Evolutionary conservation across 2,113 vertebrate genomes (phyloP).

Genomic region (Protobothrops flavoviridis): DNA sequence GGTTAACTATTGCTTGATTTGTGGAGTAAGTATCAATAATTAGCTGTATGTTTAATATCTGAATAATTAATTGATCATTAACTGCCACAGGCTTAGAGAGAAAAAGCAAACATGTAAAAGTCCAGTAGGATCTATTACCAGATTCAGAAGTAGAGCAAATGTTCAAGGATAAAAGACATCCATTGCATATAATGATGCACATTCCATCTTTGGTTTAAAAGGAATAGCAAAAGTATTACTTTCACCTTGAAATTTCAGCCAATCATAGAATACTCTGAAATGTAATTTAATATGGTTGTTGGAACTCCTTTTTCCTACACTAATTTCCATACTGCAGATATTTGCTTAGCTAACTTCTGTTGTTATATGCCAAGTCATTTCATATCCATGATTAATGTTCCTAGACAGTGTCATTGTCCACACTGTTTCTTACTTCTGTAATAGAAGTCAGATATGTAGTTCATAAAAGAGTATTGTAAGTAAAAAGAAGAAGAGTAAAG

Average conservation of each 20-base stretch:
- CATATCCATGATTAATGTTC: background rate
- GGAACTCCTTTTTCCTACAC: background rate
- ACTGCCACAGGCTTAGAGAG: background rate
- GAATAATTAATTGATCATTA: constrained; percentile 8
- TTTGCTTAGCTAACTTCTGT: background rate
- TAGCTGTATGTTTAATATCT: background rate
- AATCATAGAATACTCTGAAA: background rate
- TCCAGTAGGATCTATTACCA: background rate
- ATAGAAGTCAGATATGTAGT: background rate
- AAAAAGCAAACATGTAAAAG: background rate
- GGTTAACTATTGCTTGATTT: background rate
- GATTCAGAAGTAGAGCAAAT: background rate
- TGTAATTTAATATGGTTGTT: background rate
- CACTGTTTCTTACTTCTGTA: background rate
- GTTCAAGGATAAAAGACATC: background rate
- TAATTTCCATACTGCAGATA: background rate
- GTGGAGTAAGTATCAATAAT: background rate
- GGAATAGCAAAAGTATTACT: background rate
- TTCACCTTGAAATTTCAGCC: background rate
- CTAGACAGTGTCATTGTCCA: background rate
- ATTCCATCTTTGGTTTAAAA: background rate
- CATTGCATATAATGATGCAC: background rate
- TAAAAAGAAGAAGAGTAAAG: background rate
- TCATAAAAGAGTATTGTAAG: background rate
- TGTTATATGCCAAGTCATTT: background rate